Evolutionary conservation across 2,888 invertebrate species (phyloP).

Genomic region (Eumerus sabulonum): DNA sequence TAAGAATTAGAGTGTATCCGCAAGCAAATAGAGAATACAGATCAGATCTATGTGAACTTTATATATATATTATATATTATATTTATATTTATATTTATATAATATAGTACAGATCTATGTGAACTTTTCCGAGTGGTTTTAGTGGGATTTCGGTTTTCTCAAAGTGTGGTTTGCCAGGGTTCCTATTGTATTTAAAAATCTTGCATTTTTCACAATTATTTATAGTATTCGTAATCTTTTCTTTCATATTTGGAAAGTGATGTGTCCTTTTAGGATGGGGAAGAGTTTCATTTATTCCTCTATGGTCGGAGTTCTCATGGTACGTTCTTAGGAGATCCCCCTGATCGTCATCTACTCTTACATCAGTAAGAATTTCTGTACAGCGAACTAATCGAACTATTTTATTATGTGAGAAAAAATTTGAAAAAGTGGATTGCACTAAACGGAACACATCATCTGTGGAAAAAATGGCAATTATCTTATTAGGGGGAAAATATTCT

Average conservation of each 20-base stretch:
- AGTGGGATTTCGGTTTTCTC: constrained; percentile 36
- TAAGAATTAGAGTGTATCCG: constrained; percentile 23
- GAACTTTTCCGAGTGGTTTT: constrained; percentile 31
- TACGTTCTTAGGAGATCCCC: constrained; percentile 25
- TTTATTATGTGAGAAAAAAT: constrained; percentile 36
- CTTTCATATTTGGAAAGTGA: no score
- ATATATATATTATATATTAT: constrained; percentile 33
- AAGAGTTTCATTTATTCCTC: constrained; percentile 43
- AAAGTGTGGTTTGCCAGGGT: constrained; percentile 21
- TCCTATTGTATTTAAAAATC: constrained; percentile 33
- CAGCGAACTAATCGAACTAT: constrained; percentile 13
- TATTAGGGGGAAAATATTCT: constrained; percentile 64
- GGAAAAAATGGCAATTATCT: constrained; percentile 58
- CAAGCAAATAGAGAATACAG: constrained; percentile 47
- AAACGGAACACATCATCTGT: constrained; percentile 62
- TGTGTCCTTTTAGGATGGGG: no score
- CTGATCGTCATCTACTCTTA: constrained; percentile 23
- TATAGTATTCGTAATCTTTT: no score
- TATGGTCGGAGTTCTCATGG: constrained; percentile 30
- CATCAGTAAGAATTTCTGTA: no score
- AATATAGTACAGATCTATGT: constrained; percentile 33
- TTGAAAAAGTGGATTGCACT: constrained; percentile 54
- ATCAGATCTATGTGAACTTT: constrained; percentile 39
- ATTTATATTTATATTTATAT: no score
- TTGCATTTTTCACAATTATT: no score